These are phyloP conservation scores for Aphis craccivora DNA, from an alignment of 1,140 invertebrate species.

Conservation along the genomic window DNA sequence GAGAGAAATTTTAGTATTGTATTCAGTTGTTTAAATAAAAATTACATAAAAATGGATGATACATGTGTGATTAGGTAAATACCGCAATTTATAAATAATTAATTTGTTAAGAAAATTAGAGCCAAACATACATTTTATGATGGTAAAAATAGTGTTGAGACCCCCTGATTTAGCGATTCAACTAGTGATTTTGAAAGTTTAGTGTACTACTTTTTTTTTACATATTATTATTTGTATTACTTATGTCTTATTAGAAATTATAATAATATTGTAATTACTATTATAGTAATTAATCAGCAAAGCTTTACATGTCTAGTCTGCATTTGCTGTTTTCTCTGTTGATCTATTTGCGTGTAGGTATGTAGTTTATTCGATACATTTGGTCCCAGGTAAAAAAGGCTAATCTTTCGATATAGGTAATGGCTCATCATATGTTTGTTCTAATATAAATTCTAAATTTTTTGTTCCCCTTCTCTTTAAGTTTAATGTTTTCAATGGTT, in stretches of 20 bases:
- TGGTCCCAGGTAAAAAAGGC: slow-evolving; percentile 16
- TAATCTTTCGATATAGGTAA: not conserved
- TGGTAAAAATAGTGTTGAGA: not conserved
- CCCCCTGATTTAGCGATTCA: no score
- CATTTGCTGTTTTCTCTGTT: slow-evolving; percentile 1
- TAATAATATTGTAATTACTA: not conserved
- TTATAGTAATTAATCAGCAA: not conserved
- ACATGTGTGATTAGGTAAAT: no score
- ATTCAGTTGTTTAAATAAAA: not conserved
- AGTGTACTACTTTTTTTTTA: not conserved
- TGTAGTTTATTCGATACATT: slow-evolving; percentile 32
- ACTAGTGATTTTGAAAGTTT: not conserved
- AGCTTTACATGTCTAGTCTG: not conserved
- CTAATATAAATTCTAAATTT: no score
- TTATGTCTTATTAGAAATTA: not conserved
- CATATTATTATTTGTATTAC: not conserved
- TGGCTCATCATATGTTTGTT: no score
- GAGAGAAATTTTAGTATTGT: not conserved
- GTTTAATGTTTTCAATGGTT: no score
- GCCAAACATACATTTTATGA: not conserved
- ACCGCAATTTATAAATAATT: no score
- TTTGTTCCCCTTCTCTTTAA: no score
- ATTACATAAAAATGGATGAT: no score
- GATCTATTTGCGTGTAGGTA: not conserved
- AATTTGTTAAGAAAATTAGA: not conserved